Base-by-base conservation (phyloP, 2,797 vertebrate species). In the Acanthornis magna region DNA sequence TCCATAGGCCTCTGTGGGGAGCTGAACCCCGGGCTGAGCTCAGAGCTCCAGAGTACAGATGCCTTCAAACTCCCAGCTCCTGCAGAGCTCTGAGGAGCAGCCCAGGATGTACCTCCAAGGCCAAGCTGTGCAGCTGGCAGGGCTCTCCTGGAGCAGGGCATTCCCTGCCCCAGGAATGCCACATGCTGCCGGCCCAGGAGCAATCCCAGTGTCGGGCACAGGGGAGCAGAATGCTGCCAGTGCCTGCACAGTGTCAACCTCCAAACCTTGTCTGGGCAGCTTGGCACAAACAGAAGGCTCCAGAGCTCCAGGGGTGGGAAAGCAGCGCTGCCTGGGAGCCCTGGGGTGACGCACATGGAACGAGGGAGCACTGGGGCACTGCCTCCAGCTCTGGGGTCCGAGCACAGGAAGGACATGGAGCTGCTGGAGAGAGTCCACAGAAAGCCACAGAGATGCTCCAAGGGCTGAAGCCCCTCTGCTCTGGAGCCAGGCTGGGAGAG, bases 311-410 rank as follows among this genome's bases (percentile, higher is more conserved):
- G 55, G 34, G 61, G 57, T 34, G 50, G 58, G 51, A 6, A 30
- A 65, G 7, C 0, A 3, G 61, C 68, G 27, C 0, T 34, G 48
- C 16, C 21, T 19, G 20, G 57, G 30, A 85, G 27, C n/a, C 16
- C 36, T 2, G 13, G 43, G 29, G 34, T 5, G 11, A 11, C 42
- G 4, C 1, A 0, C 7, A 7, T 0, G 30, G n/a, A 63, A 36
- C 3, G 6, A 5, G 0, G 55, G 18, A 38, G 40, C 1, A 3
- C 26, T 27, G 62, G 77, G 27, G 22, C 30, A 25, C 70, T 21
- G 55, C 43, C 14, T 32, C 23, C 63, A 63, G 2, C 57, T n/a
- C 62, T 42, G 63, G 42, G 32, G 13, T 10, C 9, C 27, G 55
- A 55, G 78, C 48, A 57, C 5, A 9, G 23, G 4, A 18, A 2